Evolutionary conservation across 2,113 vertebrate genomes (phyloP).

Genomic region (Oenanthe melanoleuca): DNA sequence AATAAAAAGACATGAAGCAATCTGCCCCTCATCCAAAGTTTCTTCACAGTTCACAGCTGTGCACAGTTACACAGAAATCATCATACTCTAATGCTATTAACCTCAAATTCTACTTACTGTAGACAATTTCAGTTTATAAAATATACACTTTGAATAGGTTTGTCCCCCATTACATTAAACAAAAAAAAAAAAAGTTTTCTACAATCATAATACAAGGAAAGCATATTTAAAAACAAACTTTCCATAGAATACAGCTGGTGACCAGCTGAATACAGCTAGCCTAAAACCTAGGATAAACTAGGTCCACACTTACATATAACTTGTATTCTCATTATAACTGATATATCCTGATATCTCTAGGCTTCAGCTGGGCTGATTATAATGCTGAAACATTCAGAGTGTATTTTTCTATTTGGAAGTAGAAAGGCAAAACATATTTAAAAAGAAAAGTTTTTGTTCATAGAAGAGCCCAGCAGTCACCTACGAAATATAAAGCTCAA

Average conservation of each 20-base stretch:
- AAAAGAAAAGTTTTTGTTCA: not conserved
- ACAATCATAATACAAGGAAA: not conserved
- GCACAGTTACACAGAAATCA: not conserved
- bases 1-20: not conserved
- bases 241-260: not conserved
- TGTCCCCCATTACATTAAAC: not conserved
- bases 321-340: not conserved
- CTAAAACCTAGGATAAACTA: not conserved
- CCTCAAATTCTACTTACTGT: not conserved
- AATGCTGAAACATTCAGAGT: not conserved
- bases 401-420: not conserved
- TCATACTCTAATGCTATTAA: not conserved
- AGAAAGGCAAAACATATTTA: not conserved
- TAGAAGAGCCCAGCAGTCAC: not conserved
- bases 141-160: not conserved
- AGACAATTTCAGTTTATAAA: not conserved
- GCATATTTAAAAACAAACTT: not conserved
- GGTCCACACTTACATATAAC: not conserved
- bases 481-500: not conserved
- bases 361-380: not conserved
- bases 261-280: not conserved
- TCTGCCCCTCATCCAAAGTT: not conserved
- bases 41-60: not conserved
- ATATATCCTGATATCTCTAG: not conserved
- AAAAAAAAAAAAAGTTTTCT: not conserved